phyloP scores from a whole-genome alignment of 1,140 invertebrate genomes.

The Ptiloglossa arizonensis region DNA sequence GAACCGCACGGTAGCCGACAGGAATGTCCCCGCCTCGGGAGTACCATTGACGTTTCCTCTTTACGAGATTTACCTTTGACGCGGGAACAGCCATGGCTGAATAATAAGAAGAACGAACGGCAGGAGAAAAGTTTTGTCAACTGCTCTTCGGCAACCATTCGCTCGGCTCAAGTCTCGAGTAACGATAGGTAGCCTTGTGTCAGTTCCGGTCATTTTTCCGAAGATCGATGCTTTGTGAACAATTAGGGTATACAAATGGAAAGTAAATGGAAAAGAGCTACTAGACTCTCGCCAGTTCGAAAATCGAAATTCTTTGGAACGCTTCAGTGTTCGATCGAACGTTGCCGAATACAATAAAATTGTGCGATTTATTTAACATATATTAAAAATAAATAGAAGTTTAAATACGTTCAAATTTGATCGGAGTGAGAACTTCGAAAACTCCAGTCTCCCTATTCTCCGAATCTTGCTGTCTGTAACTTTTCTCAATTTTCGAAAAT shows the following conservation, averaged over 20 bases:
- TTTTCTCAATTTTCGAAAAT: no score
- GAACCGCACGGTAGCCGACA: constrained; percentile 71
- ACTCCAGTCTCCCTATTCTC: no score
- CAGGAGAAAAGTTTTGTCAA: constrained; percentile 44
- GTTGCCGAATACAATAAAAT: no score
- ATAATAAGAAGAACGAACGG: constrained; percentile 32
- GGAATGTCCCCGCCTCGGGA: constrained; percentile 71
- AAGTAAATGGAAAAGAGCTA: constrained; percentile 1
- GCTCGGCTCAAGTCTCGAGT: neutral
- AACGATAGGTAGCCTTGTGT: constrained; percentile 11
- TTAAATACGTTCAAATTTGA: no score
- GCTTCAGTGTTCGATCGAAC: no score
- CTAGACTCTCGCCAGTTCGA: no score
- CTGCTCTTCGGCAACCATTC: neutral
- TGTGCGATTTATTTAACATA: no score
- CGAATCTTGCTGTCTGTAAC: no score
- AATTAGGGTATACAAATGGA: constrained; percentile 1
- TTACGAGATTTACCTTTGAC: constrained; percentile 71
- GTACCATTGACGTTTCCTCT: constrained; percentile 74
- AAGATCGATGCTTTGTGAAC: neutral
- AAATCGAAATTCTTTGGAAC: no score
- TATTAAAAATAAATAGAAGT: no score
- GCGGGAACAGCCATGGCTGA: constrained; percentile 33
- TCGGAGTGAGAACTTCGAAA: no score
- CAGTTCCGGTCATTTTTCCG: neutral